Evolutionary conservation across 92 coral and sea anemone species (phyloP).

Genomic region (Porites rus): DNA sequence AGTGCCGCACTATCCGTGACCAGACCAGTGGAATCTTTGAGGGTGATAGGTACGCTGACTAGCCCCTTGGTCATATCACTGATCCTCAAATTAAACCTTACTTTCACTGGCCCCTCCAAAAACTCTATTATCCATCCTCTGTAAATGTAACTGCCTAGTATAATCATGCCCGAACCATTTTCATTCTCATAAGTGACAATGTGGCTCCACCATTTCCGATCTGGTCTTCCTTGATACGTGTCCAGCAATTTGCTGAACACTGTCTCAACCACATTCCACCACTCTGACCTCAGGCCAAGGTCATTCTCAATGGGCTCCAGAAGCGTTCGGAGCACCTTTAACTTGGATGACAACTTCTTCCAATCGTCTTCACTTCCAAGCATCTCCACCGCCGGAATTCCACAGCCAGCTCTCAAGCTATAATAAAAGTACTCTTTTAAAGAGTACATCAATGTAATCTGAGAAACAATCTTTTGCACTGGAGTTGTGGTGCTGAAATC

Average conservation of each 20-base stretch:
- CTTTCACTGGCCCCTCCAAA: conserved; percentile 39
- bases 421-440: conserved; percentile 53
- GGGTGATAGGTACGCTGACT: conserved; percentile 61
- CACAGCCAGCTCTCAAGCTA: conserved; percentile 23
- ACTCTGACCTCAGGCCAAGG: conserved; percentile 47
- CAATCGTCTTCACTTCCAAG: conserved; percentile 70
- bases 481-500: conserved; percentile 70
- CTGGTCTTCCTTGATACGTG: conserved; percentile 67
- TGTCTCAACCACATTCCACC: conserved; percentile 68
- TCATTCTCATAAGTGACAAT: conserved; percentile 30
- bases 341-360: conserved; percentile 39
- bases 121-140: conserved; percentile 62
- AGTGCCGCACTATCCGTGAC: conserved; percentile 48
- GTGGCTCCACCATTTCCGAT: conserved; percentile 61
- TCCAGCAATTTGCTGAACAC: conserved; percentile 67
- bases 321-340: conserved; percentile 48
- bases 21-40: conserved; percentile 21
- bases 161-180: conserved; percentile 41
- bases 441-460: conserved; percentile 64
- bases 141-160: neutral
- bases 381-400: conserved; percentile 77
- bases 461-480: conserved; percentile 69
- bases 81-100: neutral
- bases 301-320: conserved; percentile 58
- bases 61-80: conserved; percentile 53